These are phyloP conservation scores for Lagocephalus sceleratus DNA, from an alignment of 2,797 vertebrate species.

Conservation along the genomic window DNA sequence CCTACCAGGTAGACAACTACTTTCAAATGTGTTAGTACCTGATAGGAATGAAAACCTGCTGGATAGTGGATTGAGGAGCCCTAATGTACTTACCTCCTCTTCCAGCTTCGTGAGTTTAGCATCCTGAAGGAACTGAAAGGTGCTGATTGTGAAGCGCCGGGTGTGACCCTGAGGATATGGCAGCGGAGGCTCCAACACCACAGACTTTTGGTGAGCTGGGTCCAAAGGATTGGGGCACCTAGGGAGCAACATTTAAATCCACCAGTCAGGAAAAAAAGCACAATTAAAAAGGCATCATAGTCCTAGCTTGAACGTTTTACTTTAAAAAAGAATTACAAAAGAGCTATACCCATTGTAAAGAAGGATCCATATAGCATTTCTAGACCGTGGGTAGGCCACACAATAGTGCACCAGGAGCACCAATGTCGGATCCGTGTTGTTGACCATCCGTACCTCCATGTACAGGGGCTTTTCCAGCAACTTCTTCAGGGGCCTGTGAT, in stretches of 20 bases:
- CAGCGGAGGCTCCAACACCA: slow-evolving; percentile 33
- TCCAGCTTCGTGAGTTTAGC: slow-evolving; percentile 46
- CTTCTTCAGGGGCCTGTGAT: slow-evolving; percentile 76
- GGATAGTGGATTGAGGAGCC: too few species aligned
- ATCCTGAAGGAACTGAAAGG: slow-evolving; percentile 76
- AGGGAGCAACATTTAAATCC: neutral
- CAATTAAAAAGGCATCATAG: neutral
- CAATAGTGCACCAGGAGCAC: slow-evolving; percentile 79
- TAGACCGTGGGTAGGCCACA: slow-evolving; percentile 80
- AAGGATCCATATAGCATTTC: slow-evolving; percentile 74
- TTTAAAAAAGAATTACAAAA: slow-evolving; percentile 3
- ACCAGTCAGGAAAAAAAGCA: neutral
- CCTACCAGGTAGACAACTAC: too few species aligned
- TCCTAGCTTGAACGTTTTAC: neutral
- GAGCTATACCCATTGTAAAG: slow-evolving; percentile 77
- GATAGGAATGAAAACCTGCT: too few species aligned
- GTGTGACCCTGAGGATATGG: slow-evolving; percentile 55
- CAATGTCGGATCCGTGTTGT: slow-evolving; percentile 68
- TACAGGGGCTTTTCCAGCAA: slow-evolving; percentile 75
- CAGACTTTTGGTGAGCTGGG: slow-evolving; percentile 39
- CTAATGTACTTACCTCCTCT: slow-evolving; percentile 73
- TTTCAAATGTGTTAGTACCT: too few species aligned
- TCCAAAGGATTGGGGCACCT: slow-evolving; percentile 79
- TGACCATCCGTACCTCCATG: slow-evolving; percentile 76
- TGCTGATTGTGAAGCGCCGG: slow-evolving; percentile 73